phyloP scores from a whole-genome alignment of 2,797 vertebrate species.

The Trematomus bernacchii region DNA sequence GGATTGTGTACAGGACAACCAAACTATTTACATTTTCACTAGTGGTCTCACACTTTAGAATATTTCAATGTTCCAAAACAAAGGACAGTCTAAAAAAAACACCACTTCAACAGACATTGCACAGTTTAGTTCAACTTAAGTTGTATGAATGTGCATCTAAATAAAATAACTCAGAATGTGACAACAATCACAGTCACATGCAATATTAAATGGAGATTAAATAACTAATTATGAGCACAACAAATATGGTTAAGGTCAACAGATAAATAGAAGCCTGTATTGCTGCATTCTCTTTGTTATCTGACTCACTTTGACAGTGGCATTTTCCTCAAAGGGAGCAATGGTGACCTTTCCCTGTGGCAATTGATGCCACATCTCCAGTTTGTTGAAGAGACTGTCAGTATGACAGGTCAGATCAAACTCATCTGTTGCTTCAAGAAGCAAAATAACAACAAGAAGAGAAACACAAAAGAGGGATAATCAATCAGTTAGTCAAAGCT shows the following conservation, averaged over 20 bases:
- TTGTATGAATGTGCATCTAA: neutral
- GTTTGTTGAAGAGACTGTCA: conserved; percentile 59
- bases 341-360: conserved; percentile 74
- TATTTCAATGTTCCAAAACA: neutral
- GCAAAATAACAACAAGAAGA: neutral
- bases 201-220: conserved; percentile 5
- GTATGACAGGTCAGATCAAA: conserved; percentile 64
- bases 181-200: neutral
- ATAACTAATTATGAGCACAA: conserved; percentile 15
- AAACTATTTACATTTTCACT: neutral
- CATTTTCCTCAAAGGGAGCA: conserved; percentile 75
- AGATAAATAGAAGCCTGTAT: conserved; percentile 22
- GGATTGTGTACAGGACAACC: neutral
- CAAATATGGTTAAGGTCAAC: conserved; percentile 42
- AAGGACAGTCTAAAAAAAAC: neutral
- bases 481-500: conserved; percentile 23
- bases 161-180: neutral
- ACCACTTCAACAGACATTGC: neutral
- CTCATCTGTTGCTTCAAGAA: conserved; percentile 36
- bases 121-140: neutral
- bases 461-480: conserved; percentile 27
- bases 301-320: conserved; percentile 68
- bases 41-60: neutral
- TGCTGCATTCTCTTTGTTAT: conserved; percentile 52
- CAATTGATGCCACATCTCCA: conserved; percentile 60